phyloP scores from a whole-genome alignment of 1,140 invertebrate genomes.

The Eurosta solidaginis region DNA sequence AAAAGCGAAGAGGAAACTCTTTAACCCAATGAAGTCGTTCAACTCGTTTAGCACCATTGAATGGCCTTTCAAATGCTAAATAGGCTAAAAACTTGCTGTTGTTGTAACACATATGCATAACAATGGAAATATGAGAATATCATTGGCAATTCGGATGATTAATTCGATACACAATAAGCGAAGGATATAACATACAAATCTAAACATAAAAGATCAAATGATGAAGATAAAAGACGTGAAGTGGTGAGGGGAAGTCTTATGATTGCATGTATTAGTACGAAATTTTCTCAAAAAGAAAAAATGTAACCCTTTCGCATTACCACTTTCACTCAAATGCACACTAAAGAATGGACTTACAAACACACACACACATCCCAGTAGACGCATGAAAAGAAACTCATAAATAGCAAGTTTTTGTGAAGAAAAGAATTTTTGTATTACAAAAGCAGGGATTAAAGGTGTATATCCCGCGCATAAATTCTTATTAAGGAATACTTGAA shows the following conservation, averaged over 20 bases:
- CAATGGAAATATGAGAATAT: conserved; percentile 26
- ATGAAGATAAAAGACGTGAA: not conserved
- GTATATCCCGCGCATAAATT: not conserved
- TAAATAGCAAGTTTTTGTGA: not conserved
- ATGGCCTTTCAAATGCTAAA: conserved; percentile 26
- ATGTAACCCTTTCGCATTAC: conserved; percentile 18
- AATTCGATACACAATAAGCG: conserved; percentile 13
- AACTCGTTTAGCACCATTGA: too few relatives aligned
- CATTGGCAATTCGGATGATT: conserved; percentile 21
- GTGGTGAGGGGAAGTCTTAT: not conserved
- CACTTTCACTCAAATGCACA: not conserved
- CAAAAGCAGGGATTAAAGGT: conserved; percentile 2
- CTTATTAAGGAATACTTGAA: not conserved
- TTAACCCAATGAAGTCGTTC: not conserved
- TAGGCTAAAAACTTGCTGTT: conserved; percentile 12
- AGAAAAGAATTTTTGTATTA: not conserved
- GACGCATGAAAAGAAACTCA: not conserved
- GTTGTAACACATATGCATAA: not conserved
- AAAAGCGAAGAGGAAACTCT: not conserved
- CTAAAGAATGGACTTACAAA: not conserved
- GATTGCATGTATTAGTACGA: not conserved
- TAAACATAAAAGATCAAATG: too few relatives aligned
- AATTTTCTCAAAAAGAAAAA: not conserved
- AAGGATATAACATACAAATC: not conserved
- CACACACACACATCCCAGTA: too few relatives aligned